Base-by-base conservation (phyloP, 2,797 vertebrate species). In the Cyprinella venusta region DNA sequence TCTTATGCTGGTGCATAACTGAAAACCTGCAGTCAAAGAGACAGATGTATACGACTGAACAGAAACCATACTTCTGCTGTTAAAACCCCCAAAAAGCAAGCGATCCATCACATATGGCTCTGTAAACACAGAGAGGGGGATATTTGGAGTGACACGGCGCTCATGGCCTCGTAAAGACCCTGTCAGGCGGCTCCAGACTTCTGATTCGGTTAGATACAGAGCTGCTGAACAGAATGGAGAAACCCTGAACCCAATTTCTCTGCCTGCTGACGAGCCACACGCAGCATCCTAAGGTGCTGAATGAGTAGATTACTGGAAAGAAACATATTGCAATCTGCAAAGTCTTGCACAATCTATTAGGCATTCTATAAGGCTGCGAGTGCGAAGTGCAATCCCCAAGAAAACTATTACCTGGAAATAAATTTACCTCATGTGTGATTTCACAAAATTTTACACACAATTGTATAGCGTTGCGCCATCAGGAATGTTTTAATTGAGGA, bases 91-190 rank as follows among this genome's bases (percentile, higher is more conserved):
- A 9, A 38, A 72, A 82, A 74, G 5, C 61, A 65, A 82, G 74
- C 45, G 26, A 36, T 38, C 8, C 56, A 80, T 86, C 84, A 79
- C 72, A 75, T 67, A 76, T 85, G 80, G 74, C 21, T 76, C n/a
- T 68, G 81, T 69, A 52, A 61, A 72, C 52, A 82, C 45, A 24
- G 63, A 71, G 78, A 70, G 76, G 24, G 63, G 68, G 70, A 76
- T 74, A 76, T 80, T 84, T 64, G 69, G 71, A 81, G 76, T 75
- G 86, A 81, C 83, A 74, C 71, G 24, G 15, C 19, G 75, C 79
- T 76, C 79, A 85, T 78, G 84, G 36, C 82, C 61, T 87, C 76
- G 75, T 84, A 80, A 88, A 83, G 77, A 80, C 81, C 63, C 87
- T 80, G 80, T 80, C 84, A 78, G 77, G 52, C 82, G 24, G 30